Base-by-base conservation (phyloP, 2,797 vertebrate species). In the Takifugu rubripes region DNA sequence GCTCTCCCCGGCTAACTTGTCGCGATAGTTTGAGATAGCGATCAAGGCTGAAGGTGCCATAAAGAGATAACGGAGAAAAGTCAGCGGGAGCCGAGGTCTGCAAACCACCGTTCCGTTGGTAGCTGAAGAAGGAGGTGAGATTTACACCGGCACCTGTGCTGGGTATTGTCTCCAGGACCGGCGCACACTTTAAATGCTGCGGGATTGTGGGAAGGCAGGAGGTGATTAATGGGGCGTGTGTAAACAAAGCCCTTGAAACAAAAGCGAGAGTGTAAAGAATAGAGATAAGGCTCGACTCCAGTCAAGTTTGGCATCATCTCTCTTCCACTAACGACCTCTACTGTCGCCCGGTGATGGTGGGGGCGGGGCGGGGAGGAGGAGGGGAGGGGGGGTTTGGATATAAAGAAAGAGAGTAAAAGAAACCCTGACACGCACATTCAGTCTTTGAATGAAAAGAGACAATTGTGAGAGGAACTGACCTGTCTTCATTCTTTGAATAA, bases 201-300 rank as follows among this genome's bases (percentile, higher is more conserved):
- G 68, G 87, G 85, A 86, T 78, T 75, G 86, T 75, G 80, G 87
- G 70, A 81, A 87, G 86, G 87, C 85, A 81, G 83, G 64, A 84
- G 81, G 79, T 91, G 90, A 92, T 92, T 91, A 92, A 92, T 91
- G 87, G 84, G 72, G 84, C 62, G 77, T 87, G 89, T 87, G 90
- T 90, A 91, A 90, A 91, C 85, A 90, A 90, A 92, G 91, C 87
- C 90, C 89, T 90, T 91, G 88, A 91, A 92, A 92, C 90, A 92
- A 92, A 90, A 91, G 89, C 85, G 66, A 87, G 83, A 87, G 88
- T 88, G 88, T 88, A 88, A 91, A 89, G 88, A 90, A 89, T 86
- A 85, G 88, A 91, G 90, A 92, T 91, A 91, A 91, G 89, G 79
- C 75, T 80, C 73, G 81, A 90, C 89, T 88, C 85, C 84, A 91